Base-by-base conservation (phyloP, 1,140 invertebrate genomes). In the Gryllus bimaculatus region DNA sequence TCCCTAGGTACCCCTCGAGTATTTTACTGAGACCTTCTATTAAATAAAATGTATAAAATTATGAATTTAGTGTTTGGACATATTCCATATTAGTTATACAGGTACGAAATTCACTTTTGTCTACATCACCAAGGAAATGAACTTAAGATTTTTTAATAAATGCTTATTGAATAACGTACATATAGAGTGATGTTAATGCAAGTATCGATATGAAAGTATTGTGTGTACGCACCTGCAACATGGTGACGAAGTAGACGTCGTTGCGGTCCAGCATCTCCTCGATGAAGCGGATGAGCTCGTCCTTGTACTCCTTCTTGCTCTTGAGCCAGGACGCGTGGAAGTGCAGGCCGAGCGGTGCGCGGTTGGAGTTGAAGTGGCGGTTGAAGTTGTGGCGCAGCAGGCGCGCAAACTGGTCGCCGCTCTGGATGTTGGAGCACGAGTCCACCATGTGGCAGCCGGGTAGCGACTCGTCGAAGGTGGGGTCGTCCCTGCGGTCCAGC, bases 281-380 rank as follows among this genome's bases (percentile, higher is more conserved):
- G 82, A 98, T 96, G 86, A 97, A 98, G 83, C 95, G 95, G 85
- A 96, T 93, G 48, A 98, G 88, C 85, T 95, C 94, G 80, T 96
- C 94, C 85, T 93, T 94, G 88, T 95, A 97, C 87, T 97, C 94
- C 83, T 94, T 95, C 86, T 96, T 97, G 82, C 94, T 95, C 88
- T 97, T 96, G 80, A 98, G 87, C 96, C 96, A 98, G 21, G 95
- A 96, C 26, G 96, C 95, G 84, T 97, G 95, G 92, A 98, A 96
- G 85, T 97, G 94, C 48, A 98, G 91, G 84, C 96, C 96, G n/a
- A 98, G 88, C 15, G 96, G 96, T 20, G 96, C 96, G 81, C 95
- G 90, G 90, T 98, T 98, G 85, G 90, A 96, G 83, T 90, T 92
- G 90, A 95, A 96, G 87, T 98, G 96, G 48, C 96, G 92, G 85